phyloP scores from a whole-genome alignment of 2,888 invertebrate species.

The Halocaridina rubra region DNA sequence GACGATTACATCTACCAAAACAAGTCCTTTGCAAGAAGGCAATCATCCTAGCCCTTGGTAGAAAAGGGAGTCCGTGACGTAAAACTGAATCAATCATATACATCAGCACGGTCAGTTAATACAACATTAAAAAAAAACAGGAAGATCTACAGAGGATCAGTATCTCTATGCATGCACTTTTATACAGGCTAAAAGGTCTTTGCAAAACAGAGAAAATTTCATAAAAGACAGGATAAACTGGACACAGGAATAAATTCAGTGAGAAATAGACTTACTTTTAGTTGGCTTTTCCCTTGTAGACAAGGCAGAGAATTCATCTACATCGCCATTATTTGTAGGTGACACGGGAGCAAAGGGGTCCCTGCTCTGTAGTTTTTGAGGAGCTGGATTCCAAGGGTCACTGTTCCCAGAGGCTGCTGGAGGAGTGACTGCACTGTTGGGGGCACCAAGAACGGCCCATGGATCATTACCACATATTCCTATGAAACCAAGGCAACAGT shows the following conservation, averaged over 20 bases:
- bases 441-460: conserved; percentile 40
- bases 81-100: too few relatives aligned
- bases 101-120: too few relatives aligned
- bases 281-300: conserved; percentile 55
- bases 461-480: conserved; percentile 57
- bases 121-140: neutral
- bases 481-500: too few relatives aligned
- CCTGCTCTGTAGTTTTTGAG: neutral
- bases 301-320: conserved; percentile 58
- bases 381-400: conserved; percentile 62
- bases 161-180: neutral
- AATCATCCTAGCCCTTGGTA: too few relatives aligned
- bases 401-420: conserved; percentile 24
- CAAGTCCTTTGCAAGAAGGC: too few relatives aligned
- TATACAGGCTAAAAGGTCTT: neutral
- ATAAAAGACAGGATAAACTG: too few relatives aligned
- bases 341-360: conserved; percentile 56
- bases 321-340: conserved; percentile 34
- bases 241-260: too few relatives aligned
- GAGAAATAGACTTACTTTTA: neutral
- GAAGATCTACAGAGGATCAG: neutral
- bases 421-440: neutral
- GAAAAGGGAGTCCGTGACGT: too few relatives aligned
- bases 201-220: too few relatives aligned
- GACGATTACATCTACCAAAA: too few relatives aligned